Evolutionary conservation across 2,113 vertebrate genomes (phyloP), one percentile per base, ranked within the genome.

Genomic region (Egretta garzetta): DNA sequence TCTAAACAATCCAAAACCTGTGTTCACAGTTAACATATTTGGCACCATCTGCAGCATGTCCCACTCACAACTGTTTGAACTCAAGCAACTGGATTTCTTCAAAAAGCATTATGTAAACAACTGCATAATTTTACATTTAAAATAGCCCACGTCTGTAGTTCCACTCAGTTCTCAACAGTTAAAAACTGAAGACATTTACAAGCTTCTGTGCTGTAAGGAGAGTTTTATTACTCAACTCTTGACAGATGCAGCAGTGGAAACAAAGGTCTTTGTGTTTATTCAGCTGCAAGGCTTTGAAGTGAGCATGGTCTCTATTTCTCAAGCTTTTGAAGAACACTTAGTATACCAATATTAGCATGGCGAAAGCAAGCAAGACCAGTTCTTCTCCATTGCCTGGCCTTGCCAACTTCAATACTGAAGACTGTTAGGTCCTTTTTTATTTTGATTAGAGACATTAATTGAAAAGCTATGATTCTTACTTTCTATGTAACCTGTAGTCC

Each of bases 281-380:
- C 93, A 94, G 90, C 93, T 96, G 96, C 81, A 90, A 88, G 53
- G 45, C 93, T 96, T 96, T 96, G 92, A 96, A 91, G 81, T 62
- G 27, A 95, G 60, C 43, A 68, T 4, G 64, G 77, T 60, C 37
- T 76, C 63, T 89, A 63, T 76, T 80, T 87, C 80, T 70, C 82
- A 90, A 45, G 53, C 63, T 90, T 94, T 71, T 86, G 75, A 90
- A 80, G 75, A 95, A 91, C 26, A 37, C 67, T 90, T 55, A 70
- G 43, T 76, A 80, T 58, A 84, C 32, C 60, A 95, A 79, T 18
- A 94, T 67, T 28, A 87, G 60, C 68, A 84, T 2, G 14, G 90
- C 1, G 4, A 96, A 91, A 90, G 35, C 70, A 90, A 93, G 71
- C 67, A 94, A 96, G 80, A 80, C 20, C 56, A 62, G 73, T 73